Percentiles rank a stretch among this genome's conserved stretches.
Evolutionary conservation across 2,888 invertebrate genomes (phyloP).

Genomic region (Tineola bisselliella): DNA sequence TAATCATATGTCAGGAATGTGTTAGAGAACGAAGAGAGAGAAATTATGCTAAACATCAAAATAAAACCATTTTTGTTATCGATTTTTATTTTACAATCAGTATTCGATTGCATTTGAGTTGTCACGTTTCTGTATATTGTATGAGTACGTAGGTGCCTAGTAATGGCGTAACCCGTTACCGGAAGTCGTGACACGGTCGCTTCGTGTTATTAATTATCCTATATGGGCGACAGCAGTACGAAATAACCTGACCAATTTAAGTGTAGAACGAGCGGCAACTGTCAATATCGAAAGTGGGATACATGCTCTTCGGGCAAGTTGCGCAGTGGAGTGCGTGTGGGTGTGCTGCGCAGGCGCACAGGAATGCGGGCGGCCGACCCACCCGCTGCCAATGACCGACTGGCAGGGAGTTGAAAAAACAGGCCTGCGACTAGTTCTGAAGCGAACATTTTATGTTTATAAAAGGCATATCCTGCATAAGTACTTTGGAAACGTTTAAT

Average conservation of each 20-base stretch:
- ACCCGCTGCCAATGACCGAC: conserved; percentile 65
- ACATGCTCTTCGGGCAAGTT: neutral
- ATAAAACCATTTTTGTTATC: too few relatives aligned
- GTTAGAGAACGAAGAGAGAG: too few relatives aligned
- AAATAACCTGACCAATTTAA: conserved; percentile 22
- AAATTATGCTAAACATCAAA: too few relatives aligned
- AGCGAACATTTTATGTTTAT: conserved; percentile 33
- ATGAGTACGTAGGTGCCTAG: neutral
- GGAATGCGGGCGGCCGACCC: conserved; percentile 63
- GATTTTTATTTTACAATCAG: too few relatives aligned
- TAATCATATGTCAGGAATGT: neutral
- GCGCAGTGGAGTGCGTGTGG: conserved; percentile 8
- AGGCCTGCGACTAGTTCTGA: conserved; percentile 32
- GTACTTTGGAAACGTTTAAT: neutral
- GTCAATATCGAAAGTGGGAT: neutral
- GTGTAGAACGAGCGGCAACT: conserved; percentile 18
- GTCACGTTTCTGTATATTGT: neutral
- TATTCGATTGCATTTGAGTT: too few relatives aligned
- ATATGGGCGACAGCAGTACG: conserved; percentile 17
- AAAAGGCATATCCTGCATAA: conserved; percentile 7
- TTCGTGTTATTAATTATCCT: conserved; percentile 48
- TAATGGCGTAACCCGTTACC: conserved; percentile 32
- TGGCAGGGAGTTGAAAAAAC: conserved; percentile 36
- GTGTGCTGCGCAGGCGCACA: conserved; percentile 45
- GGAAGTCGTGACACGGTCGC: conserved; percentile 55